These are phyloP conservation scores for Sebastes schlegelii DNA, from an alignment of 2,113 vertebrate species.

Conservation along the genomic window DNA sequence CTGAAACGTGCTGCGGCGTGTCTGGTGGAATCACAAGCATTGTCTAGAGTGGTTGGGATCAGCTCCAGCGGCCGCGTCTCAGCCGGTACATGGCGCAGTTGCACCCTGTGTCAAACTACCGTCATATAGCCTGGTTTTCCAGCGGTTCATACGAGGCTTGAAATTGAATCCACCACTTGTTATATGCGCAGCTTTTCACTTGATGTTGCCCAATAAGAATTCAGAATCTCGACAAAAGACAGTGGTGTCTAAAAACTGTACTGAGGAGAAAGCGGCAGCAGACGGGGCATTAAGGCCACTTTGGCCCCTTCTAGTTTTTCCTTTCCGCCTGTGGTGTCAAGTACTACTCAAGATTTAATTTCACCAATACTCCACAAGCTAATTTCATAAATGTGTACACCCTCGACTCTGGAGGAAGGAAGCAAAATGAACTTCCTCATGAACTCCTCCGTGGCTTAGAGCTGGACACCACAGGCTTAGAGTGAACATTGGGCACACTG, in stretches of 20 bases:
- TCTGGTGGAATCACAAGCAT: no score
- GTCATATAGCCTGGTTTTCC: background rate
- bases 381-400: constrained; percentile 9
- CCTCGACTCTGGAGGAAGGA: background rate
- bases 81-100: no score
- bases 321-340: background rate
- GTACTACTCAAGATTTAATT: background rate
- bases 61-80: no score
- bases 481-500: background rate
- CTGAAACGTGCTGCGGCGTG: no score
- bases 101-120: no score
- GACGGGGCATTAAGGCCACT: background rate
- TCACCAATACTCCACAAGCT: background rate
- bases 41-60: no score
- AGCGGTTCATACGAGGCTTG: background rate
- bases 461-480: background rate
- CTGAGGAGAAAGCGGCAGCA: background rate
- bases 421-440: background rate
- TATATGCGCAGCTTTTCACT: background rate
- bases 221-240: background rate
- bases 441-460: no score
- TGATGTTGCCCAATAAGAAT: background rate
- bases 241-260: background rate
- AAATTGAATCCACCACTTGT: background rate
- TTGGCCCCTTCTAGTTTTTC: background rate